Evolutionary conservation across 2,113 vertebrate genomes (phyloP).

Genomic region (Gnathonemus longibarbis): DNA sequence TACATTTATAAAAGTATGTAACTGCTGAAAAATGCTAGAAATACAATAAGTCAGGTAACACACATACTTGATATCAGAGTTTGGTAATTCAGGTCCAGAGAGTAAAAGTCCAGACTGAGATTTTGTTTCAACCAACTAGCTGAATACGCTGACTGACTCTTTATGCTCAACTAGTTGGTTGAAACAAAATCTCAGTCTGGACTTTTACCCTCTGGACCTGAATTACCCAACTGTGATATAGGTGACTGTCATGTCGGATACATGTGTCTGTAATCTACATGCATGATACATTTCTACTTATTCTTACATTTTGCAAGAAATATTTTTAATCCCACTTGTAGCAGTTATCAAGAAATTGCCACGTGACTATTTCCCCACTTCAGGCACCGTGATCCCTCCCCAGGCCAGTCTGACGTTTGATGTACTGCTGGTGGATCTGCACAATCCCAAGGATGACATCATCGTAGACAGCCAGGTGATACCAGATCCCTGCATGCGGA

Average conservation of each 20-base stretch:
- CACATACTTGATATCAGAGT: background rate
- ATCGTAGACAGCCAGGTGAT: conserved; percentile 67
- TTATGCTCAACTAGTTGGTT: too few species aligned
- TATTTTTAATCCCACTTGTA: background rate
- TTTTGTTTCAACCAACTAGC: too few species aligned
- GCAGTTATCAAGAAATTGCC: background rate
- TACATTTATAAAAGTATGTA: background rate
- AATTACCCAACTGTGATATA: background rate
- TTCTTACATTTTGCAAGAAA: background rate
- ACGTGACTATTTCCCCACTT: background rate
- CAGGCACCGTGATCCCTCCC: conserved; percentile 76
- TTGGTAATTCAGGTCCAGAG: too few species aligned
- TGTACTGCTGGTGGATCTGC: conserved; percentile 77
- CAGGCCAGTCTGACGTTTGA: conserved; percentile 85
- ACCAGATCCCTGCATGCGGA: conserved; percentile 68
- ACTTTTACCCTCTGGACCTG: too few species aligned
- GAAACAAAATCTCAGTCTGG: too few species aligned
- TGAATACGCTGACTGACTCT: too few species aligned
- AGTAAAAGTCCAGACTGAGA: too few species aligned
- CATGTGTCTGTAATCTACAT: background rate
- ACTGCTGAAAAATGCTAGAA: background rate
- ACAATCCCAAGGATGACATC: conserved; percentile 84
- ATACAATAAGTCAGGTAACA: background rate
- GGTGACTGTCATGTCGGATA: background rate
- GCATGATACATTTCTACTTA: background rate